These are phyloP conservation scores for Thera obeliscata DNA, from an alignment of 2,888 invertebrate genomes.

Conservation along the genomic window DNA sequence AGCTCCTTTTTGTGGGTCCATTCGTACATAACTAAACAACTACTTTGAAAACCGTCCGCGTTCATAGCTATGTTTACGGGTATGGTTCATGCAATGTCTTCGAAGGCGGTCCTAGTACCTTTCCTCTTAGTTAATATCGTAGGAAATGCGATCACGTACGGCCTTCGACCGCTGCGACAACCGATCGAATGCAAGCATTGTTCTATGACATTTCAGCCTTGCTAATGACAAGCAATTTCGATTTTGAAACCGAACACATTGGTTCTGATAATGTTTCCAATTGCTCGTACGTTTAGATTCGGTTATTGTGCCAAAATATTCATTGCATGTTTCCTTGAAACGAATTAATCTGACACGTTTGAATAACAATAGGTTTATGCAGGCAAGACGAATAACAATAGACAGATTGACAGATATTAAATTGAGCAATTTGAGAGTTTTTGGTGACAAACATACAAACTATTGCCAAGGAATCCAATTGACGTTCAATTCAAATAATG, in stretches of 20 bases:
- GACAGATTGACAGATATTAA: neutral
- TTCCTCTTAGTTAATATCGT: constrained; percentile 52
- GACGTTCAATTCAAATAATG: too few species aligned
- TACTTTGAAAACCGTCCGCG: neutral
- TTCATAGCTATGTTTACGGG: neutral
- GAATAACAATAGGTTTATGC: neutral
- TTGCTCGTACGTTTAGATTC: constrained; percentile 43
- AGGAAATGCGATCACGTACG: constrained; percentile 81
- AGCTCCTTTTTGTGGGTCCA: too few species aligned
- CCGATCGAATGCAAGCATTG: constrained; percentile 69
- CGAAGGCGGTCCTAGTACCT: constrained; percentile 7
- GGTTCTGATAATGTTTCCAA: constrained; percentile 74
- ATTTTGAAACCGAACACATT: constrained; percentile 78
- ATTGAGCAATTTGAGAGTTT: constrained; percentile 3
- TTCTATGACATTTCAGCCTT: constrained; percentile 83
- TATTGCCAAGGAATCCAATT: too few species aligned
- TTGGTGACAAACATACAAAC: neutral
- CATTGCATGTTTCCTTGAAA: constrained; percentile 11
- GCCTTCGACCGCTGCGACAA: constrained; percentile 74
- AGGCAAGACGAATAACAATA: constrained; percentile 8
- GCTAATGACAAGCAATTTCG: constrained; percentile 82
- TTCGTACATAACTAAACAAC: neutral
- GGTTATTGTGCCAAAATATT: constrained; percentile 23
- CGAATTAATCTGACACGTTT: constrained; percentile 6
- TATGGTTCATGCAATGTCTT: constrained; percentile 10